phyloP scores from a whole-genome alignment of 2,888 invertebrate species.

The Caenorhabditis sp. region DNA sequence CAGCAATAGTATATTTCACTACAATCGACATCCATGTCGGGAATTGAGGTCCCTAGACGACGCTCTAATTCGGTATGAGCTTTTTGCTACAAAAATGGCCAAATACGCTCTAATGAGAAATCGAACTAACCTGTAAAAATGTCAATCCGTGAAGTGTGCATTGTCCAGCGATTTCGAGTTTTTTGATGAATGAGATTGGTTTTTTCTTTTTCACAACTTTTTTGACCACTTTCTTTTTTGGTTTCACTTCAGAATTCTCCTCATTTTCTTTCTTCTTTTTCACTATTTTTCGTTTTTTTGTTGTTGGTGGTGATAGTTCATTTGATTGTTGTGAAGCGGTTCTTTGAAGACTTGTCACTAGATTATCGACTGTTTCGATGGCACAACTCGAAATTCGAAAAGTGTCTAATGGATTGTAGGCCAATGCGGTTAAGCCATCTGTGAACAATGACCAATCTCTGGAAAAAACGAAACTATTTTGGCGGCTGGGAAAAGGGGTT shows the following conservation, averaged over 20 bases:
- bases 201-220: slow-evolving; percentile 40
- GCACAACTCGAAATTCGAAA: slow-evolving; percentile 49
- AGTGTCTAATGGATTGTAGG: slow-evolving; percentile 46
- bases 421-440: slow-evolving; percentile 49
- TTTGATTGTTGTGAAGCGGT: slow-evolving; percentile 17
- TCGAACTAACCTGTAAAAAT: slow-evolving; percentile 45
- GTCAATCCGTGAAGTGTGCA: slow-evolving; percentile 50
- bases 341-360: slow-evolving; percentile 37
- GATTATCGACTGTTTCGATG: slow-evolving; percentile 51
- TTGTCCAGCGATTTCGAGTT: slow-evolving; percentile 51
- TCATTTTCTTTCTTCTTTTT: slow-evolving; percentile 38
- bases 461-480: background rate
- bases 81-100: slow-evolving; percentile 32
- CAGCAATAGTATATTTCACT: slow-evolving; percentile 55
- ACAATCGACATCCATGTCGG: slow-evolving; percentile 50
- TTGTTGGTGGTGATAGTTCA: slow-evolving; percentile 15
- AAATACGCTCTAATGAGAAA: background rate
- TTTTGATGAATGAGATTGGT: slow-evolving; percentile 39
- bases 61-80: slow-evolving; percentile 52
- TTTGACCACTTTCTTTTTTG: slow-evolving; percentile 41
- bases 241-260: slow-evolving; percentile 16
- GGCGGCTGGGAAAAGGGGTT: too few species aligned
- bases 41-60: slow-evolving; percentile 38
- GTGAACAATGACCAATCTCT: slow-evolving; percentile 53
- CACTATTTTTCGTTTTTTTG: slow-evolving; percentile 40